Conservation (phyloP, 2,797 vertebrate genomes). For the Labeo calbasu region DNA sequence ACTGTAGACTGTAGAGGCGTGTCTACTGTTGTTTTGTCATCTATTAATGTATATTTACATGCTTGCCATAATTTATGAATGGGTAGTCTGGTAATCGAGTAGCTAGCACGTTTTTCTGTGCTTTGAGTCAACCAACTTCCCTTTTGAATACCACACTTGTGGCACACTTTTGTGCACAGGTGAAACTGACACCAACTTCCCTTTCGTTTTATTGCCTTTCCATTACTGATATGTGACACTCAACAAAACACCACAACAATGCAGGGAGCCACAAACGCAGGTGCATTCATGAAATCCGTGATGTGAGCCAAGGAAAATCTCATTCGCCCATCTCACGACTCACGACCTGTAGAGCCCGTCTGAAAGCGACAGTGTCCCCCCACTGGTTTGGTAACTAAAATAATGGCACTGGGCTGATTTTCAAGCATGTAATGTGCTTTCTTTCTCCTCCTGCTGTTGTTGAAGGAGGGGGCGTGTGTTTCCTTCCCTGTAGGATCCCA, state of each 20-base stretch:
- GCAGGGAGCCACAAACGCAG: conserved; percentile 12
- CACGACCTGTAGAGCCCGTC: conserved; percentile 20
- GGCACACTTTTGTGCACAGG: conserved; percentile 23
- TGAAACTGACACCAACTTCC: conserved; percentile 27
- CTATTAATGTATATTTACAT: conserved; percentile 24
- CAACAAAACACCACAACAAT: conserved; percentile 35
- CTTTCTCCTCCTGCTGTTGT: conserved; percentile 76
- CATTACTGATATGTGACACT: conserved; percentile 40
- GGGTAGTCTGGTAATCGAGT: conserved; percentile 7
- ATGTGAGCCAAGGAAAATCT: conserved; percentile 62
- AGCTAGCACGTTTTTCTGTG: background rate
- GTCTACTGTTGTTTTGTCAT: conserved; percentile 13
- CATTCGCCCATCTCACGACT: conserved; percentile 23
- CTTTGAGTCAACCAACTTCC: conserved; percentile 22
- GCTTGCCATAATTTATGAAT: conserved; percentile 35
- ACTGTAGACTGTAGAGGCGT: conserved; percentile 1
- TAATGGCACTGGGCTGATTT: conserved; percentile 92
- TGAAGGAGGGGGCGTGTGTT: conserved; percentile 61
- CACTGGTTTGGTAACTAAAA: conserved; percentile 82
- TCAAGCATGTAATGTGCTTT: conserved; percentile 96
- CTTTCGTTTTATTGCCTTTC: conserved; percentile 27
- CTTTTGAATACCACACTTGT: conserved; percentile 6
- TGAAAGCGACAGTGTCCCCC: conserved; percentile 80
- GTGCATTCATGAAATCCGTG: conserved; percentile 25
- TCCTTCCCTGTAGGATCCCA: conserved; percentile 85